phyloP scores from a whole-genome alignment of 2,113 vertebrate species.

The Regulus satrapa region DNA sequence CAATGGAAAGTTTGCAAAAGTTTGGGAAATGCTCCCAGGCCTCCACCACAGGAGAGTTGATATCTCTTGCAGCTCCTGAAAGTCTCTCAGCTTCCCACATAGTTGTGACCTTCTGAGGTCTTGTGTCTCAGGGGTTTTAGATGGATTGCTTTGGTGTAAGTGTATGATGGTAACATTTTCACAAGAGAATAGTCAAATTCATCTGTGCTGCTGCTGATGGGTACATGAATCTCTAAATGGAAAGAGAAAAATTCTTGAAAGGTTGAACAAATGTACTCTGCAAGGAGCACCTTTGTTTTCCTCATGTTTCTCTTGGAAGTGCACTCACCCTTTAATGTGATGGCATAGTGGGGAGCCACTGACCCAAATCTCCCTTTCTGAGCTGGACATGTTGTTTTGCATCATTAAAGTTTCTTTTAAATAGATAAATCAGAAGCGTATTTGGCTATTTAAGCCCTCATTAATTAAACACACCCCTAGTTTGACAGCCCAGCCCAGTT shows the following conservation, averaged over 20 bases:
- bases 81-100: not conserved
- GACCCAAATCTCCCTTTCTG: not conserved
- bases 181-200: slow-evolving; percentile 49
- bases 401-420: not conserved
- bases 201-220: not conserved
- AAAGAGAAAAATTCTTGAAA: not conserved
- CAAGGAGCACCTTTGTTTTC: not conserved
- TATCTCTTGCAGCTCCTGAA: not conserved
- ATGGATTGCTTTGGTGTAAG: not conserved
- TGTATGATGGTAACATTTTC: slow-evolving; percentile 46
- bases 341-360: not conserved
- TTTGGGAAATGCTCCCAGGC: not conserved
- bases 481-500: slow-evolving; percentile 10
- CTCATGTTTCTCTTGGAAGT: not conserved
- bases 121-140: not conserved
- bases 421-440: not conserved
- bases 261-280: not conserved
- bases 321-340: not conserved
- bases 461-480: slow-evolving; percentile 17
- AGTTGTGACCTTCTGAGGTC: not conserved
- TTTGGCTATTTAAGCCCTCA: slow-evolving; percentile 10
- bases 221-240: not conserved
- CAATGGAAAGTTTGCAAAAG: slow-evolving; percentile 33
- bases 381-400: not conserved
- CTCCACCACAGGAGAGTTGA: not conserved